Evolutionary conservation across 1,140 invertebrate genomes (phyloP).

Genomic region (Radopholus similis): DNA sequence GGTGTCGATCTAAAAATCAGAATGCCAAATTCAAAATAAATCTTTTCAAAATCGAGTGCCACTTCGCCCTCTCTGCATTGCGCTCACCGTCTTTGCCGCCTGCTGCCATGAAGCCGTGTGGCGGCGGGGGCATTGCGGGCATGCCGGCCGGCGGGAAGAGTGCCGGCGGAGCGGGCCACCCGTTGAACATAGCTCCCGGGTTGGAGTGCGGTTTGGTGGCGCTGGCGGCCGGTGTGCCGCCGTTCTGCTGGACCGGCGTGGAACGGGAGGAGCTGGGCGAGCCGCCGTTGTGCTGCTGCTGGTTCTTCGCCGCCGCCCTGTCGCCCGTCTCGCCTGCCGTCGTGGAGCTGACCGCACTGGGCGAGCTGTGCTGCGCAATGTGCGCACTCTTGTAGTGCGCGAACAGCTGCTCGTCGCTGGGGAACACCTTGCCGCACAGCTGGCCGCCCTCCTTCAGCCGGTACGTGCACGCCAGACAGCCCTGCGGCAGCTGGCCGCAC

Average conservation of each 20-base stretch:
- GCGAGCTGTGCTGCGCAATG: conserved; percentile 11
- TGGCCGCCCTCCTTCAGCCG: conserved; percentile 11
- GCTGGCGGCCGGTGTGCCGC: neutral
- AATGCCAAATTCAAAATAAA: neutral
- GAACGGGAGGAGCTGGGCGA: conserved; percentile 1
- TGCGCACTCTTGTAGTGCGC: conserved; percentile 16
- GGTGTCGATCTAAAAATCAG: too few relatives aligned
- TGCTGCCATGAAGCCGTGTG: neutral
- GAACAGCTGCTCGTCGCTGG: conserved; percentile 12
- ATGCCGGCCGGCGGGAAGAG: neutral
- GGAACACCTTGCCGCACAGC: conserved; percentile 4
- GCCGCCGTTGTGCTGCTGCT: neutral
- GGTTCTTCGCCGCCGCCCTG: neutral
- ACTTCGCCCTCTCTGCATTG: neutral
- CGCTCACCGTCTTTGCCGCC: neutral
- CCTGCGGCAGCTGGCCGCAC: conserved; percentile 4
- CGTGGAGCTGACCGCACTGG: conserved; percentile 13
- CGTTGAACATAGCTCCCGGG: neutral
- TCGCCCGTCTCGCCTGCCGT: neutral
- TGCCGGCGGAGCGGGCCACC: neutral
- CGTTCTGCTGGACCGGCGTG: neutral
- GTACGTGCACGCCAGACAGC: conserved; percentile 4
- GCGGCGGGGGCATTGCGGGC: neutral
- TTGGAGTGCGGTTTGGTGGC: neutral
- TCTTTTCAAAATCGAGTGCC: neutral